These are phyloP conservation scores for Pseudochaenichthys georgianus DNA, from an alignment of 2,797 vertebrate species.

Conservation along the genomic window DNA sequence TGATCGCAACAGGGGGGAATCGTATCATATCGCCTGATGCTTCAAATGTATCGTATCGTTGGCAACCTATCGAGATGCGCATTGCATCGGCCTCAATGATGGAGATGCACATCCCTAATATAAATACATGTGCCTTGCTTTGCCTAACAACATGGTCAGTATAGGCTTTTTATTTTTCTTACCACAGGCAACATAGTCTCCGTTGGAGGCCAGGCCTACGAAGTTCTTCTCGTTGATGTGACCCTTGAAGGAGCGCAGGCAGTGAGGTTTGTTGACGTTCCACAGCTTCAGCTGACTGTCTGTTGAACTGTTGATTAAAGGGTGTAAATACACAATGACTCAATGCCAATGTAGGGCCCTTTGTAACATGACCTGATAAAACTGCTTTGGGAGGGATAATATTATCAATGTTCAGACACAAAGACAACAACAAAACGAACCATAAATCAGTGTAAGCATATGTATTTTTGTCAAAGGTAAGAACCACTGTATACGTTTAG, in stretches of 20 bases:
- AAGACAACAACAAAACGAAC: background rate
- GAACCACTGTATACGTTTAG: too few species aligned
- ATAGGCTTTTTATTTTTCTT: constrained; percentile 47
- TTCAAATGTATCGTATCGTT: too few species aligned
- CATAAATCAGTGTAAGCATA: background rate
- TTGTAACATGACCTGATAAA: background rate
- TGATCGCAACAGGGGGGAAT: too few species aligned
- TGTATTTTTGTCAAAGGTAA: background rate
- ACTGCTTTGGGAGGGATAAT: background rate
- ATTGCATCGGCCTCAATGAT: too few species aligned
- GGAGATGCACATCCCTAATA: too few species aligned
- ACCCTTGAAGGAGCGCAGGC: constrained; percentile 98
- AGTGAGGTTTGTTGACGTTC: constrained; percentile 99
- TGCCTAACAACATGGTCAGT: background rate
- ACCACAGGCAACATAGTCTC: constrained; percentile 99
- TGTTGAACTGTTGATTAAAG: constrained; percentile 88
- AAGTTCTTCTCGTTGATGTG: constrained; percentile 99
- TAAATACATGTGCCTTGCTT: too few species aligned
- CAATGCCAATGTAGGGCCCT: background rate
- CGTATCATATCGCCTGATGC: too few species aligned
- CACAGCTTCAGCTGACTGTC: constrained; percentile 99
- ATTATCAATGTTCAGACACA: background rate
- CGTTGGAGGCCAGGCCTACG: constrained; percentile 96
- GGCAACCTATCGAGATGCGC: too few species aligned
- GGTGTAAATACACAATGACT: background rate